These are phyloP conservation scores for Pedicia rivosa DNA, from an alignment of 2,888 invertebrate genomes.

Conservation along the genomic window DNA sequence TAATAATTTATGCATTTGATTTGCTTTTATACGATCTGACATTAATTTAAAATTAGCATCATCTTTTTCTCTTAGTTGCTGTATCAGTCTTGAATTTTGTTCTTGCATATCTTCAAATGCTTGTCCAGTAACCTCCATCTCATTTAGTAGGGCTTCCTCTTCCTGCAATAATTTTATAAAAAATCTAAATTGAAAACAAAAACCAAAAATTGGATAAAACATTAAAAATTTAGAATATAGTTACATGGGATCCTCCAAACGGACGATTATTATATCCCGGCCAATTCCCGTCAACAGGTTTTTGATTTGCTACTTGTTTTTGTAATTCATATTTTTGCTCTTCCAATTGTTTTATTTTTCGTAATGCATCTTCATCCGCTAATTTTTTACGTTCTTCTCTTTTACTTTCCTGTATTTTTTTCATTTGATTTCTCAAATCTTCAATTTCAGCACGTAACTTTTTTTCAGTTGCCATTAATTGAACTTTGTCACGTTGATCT, in stretches of 20 bases:
- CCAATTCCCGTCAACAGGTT: constrained; percentile 44
- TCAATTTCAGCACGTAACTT: constrained; percentile 82
- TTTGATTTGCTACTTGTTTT: constrained; percentile 76
- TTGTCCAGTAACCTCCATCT: constrained; percentile 98
- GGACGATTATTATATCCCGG: constrained; percentile 42
- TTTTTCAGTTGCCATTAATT: constrained; percentile 88
- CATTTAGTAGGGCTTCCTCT: constrained; percentile 90
- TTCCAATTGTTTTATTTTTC: constrained; percentile 87
- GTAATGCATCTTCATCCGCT: constrained; percentile 86
- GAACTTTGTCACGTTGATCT: constrained; percentile 90
- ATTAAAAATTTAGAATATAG: too few relatives aligned
- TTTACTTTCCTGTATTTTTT: constrained; percentile 82
- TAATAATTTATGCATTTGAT: constrained; percentile 85
- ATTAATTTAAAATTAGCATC: constrained; percentile 98
- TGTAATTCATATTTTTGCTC: constrained; percentile 86
- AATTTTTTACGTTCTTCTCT: constrained; percentile 78
- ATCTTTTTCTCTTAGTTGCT: constrained; percentile 90
- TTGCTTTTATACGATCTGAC: constrained; percentile 92
- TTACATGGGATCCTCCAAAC: constrained; percentile 51
- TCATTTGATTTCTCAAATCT: constrained; percentile 69
- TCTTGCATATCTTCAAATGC: constrained; percentile 99
- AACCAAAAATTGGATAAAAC: too few relatives aligned
- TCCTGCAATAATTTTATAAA: constrained; percentile 37
- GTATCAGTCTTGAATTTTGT: constrained; percentile 87
- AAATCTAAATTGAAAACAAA: background rate